Evolutionary conservation across 2,888 invertebrate genomes (phyloP).

Genomic region (Macrosoma leucophasiata): DNA sequence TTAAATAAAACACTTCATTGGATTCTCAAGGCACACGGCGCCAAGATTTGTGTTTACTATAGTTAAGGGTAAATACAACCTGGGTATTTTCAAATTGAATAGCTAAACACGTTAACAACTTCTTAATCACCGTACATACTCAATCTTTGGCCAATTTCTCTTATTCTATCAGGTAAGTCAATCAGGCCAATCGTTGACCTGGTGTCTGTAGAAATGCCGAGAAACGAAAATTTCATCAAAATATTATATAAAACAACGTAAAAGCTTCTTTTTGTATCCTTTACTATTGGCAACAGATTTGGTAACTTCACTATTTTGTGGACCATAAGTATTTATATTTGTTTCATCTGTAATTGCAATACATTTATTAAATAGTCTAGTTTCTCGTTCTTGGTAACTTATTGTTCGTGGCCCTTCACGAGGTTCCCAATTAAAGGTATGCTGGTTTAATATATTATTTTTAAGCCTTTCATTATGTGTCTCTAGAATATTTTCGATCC

Average conservation of each 20-base stretch:
- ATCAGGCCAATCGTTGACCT: too few species aligned
- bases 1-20: too few species aligned
- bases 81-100: too few species aligned
- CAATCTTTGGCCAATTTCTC: too few species aligned
- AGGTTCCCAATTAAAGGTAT: slow-evolving; percentile 38
- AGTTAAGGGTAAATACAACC: too few species aligned
- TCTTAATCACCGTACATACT: too few species aligned
- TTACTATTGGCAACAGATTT: background rate
- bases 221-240: too few species aligned
- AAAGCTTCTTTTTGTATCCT: slow-evolving; percentile 26
- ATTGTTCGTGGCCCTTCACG: slow-evolving; percentile 28
- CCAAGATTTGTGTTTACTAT: too few species aligned
- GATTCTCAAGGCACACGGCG: too few species aligned
- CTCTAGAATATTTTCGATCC: slow-evolving; percentile 45
- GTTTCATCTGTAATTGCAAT: slow-evolving; percentile 40
- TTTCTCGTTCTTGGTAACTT: slow-evolving; percentile 37
- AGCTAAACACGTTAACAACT: too few species aligned
- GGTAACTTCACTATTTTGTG: slow-evolving; percentile 6
- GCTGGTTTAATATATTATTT: slow-evolving; percentile 39
- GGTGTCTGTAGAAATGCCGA: too few species aligned
- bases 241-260: slow-evolving; percentile 37
- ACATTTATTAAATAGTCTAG: slow-evolving; percentile 35
- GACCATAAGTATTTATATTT: slow-evolving; percentile 24
- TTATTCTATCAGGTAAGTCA: too few species aligned
- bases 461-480: slow-evolving; percentile 50